Evolutionary conservation across 2,797 vertebrate species (phyloP).

Genomic region (Otus scops): DNA sequence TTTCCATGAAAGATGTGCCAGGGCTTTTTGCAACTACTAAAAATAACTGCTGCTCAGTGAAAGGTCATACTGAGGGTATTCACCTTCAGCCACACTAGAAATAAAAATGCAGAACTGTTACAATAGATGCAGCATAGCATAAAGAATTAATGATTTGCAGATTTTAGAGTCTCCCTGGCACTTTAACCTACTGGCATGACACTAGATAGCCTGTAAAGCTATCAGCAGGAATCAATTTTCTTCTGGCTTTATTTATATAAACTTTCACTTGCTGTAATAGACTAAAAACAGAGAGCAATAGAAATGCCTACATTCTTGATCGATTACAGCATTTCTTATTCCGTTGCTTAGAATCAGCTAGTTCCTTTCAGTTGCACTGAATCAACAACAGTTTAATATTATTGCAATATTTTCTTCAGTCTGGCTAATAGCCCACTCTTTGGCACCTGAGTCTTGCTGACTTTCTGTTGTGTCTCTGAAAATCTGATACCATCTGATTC

Average conservation of each 20-base stretch:
- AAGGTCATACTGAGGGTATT: background rate
- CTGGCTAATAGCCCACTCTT: background rate
- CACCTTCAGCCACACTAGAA: background rate
- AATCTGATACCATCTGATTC: background rate
- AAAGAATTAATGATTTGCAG: background rate
- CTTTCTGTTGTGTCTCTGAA: background rate
- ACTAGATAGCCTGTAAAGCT: background rate
- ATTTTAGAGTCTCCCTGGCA: background rate
- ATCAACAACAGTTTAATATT: background rate
- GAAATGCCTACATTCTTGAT: background rate
- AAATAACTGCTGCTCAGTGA: conserved; percentile 10
- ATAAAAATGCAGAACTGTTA: background rate
- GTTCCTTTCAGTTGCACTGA: background rate
- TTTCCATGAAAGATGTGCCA: background rate
- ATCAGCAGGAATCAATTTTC: background rate
- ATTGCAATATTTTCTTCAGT: background rate
- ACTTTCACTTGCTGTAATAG: background rate
- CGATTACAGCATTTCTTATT: background rate
- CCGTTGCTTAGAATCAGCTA: background rate
- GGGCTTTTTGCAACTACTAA: background rate
- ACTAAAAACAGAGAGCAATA: background rate
- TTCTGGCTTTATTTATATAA: background rate
- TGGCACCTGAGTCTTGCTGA: background rate
- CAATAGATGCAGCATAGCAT: background rate
- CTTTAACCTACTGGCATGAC: background rate